Base-by-base conservation (phyloP, 2,113 vertebrate species). In the Percina caprodes region DNA sequence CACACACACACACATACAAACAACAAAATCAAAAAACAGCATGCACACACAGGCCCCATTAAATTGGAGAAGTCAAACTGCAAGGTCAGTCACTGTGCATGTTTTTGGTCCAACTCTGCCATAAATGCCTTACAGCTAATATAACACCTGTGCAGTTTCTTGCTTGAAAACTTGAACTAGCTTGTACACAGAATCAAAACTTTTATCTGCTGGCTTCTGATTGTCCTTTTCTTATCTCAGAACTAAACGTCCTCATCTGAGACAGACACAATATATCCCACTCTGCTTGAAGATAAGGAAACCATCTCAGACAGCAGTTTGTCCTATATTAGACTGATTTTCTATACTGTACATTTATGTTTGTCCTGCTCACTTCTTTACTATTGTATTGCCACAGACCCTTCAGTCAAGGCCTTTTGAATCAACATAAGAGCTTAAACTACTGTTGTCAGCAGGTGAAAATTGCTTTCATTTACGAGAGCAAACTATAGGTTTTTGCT, bases 401-500 rank as follows among this genome's bases (percentile, higher is more conserved):
- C 76, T 83, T 59, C 51, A 68, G 87, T 89, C 90, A 80, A 69
- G 75, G 82, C 82, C 89, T 81, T 77, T 90, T 84, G 87, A 94
- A 92, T 93, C 92, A 91, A 92, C 91, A 90, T 80, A 81, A 85
- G 80, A 84, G 86, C 90, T 87, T 84, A 83, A 84, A 73, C 67
- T 42, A 69, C 69, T 83, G 70, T 87, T 88, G 85, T 74, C 18
- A 66, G 81, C 75, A 87, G 60, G 86, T 77, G 84, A 84, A 92
- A 93, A 91, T 90, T 89, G 87, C 83, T 93, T 92, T 95, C 75
- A 92, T 93, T 93, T 92, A 93, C 69, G 78, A 83, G 48, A 89
- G 80, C 74, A 87, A 90, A 90, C 78, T 92, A 93, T 88, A 63
- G 91, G 90, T 92, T 92, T 93, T 87, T 88, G 69, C 62, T 48